These are phyloP conservation scores for Anas bernieri DNA, from an alignment of 2,797 vertebrate genomes.

Conservation along the genomic window DNA sequence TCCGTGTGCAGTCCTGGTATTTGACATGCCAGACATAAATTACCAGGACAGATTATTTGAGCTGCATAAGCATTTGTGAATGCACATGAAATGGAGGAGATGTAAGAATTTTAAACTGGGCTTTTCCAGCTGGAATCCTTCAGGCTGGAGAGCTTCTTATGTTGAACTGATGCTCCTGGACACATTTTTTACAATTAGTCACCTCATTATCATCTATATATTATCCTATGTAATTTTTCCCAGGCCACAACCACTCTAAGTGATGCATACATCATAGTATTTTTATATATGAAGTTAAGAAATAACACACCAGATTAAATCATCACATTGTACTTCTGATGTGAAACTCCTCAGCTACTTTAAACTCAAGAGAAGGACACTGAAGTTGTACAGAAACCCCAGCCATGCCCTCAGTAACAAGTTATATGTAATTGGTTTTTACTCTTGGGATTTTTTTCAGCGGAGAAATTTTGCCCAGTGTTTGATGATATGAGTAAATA, in stretches of 20 bases:
- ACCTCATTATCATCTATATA: not conserved
- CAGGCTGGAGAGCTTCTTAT: not conserved
- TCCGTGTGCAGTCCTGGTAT: rapidly evolving
- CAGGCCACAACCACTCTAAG: not conserved
- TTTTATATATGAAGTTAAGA: not conserved
- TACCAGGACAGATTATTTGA: not conserved
- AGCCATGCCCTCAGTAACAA: not conserved
- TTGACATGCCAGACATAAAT: rapidly evolving
- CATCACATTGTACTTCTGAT: not conserved
- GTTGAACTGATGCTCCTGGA: not conserved
- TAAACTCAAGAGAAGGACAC: not conserved
- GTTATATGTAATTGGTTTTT: not conserved
- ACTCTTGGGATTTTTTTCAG: not conserved
- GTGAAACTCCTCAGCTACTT: not conserved
- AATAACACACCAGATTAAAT: not conserved
- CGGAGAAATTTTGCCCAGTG: not conserved
- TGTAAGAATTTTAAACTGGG: not conserved
- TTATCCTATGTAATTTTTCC: not conserved
- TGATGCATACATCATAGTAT: not conserved
- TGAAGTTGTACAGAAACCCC: not conserved
- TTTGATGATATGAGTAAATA: constrained; percentile 55
- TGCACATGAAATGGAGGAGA: not conserved
- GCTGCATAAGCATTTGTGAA: not conserved
- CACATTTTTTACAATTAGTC: not conserved
- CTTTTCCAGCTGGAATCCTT: not conserved